Conservation (phyloP, 2,888 invertebrate species). For the Nomada fabriciana region DNA sequence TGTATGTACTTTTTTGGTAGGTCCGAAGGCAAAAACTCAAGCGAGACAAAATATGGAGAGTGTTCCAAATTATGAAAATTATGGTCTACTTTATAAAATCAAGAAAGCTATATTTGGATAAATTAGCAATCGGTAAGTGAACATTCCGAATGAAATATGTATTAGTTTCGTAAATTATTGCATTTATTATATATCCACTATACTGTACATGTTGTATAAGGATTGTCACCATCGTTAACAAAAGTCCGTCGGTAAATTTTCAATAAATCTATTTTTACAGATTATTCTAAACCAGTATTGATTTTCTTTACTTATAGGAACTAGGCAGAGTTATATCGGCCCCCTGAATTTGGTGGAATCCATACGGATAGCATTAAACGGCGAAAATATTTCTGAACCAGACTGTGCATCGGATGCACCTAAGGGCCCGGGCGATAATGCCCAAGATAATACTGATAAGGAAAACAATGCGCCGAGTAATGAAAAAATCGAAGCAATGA, state of each 20-base stretch:
- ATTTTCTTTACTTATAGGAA: slow-evolving; percentile 85
- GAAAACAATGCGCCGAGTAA: slow-evolving; percentile 57
- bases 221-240: background rate
- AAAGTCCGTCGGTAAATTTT: background rate
- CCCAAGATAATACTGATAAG: slow-evolving; percentile 52
- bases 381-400: slow-evolving; percentile 61
- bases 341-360: slow-evolving; percentile 87
- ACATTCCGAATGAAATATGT: background rate
- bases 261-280: background rate
- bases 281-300: background rate
- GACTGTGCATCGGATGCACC: slow-evolving; percentile 10
- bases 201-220: background rate
- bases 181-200: no score
- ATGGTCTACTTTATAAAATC: slow-evolving; percentile 86
- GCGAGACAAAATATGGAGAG: slow-evolving; percentile 81
- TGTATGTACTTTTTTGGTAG: slow-evolving; percentile 81
- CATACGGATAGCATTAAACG: slow-evolving; percentile 87
- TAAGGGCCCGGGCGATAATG: slow-evolving; percentile 71
- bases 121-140: slow-evolving; percentile 78
- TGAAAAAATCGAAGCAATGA: slow-evolving; percentile 74
- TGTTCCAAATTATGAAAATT: slow-evolving; percentile 80
- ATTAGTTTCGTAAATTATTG: no score
- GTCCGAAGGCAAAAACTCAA: slow-evolving; percentile 85
- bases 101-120: slow-evolving; percentile 88
- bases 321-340: slow-evolving; percentile 87